phyloP scores from a whole-genome alignment of 2,888 invertebrate species.

The Cheilosia grossa region DNA sequence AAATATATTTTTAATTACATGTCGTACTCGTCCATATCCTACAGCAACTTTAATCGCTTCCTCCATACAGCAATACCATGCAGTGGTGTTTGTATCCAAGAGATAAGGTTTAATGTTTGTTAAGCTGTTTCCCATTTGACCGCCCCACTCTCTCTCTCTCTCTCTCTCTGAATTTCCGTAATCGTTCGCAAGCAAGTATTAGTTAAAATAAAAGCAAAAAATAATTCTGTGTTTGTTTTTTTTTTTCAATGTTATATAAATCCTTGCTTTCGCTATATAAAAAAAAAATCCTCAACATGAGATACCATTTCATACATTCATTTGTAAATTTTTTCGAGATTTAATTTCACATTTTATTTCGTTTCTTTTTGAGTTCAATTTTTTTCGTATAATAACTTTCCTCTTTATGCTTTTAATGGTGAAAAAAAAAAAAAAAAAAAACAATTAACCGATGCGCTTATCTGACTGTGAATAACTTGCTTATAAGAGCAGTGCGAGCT shows the following conservation, averaged over 20 bases:
- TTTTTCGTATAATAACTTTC: conserved; percentile 24
- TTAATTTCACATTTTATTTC: conserved; percentile 18
- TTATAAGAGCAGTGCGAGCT: conserved; percentile 55
- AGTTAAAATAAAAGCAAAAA: background rate
- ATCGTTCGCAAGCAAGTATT: conserved; percentile 5
- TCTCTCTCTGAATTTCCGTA: background rate
- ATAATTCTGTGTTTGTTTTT: background rate
- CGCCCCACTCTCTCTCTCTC: background rate
- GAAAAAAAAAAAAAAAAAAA: conserved; percentile 3
- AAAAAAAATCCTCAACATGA: conserved; percentile 14
- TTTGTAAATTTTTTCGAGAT: conserved; percentile 16
- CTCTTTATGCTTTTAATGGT: conserved; percentile 50
- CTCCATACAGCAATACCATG: too few species aligned
- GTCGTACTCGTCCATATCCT: too few species aligned
- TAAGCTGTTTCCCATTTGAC: background rate
- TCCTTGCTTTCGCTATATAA: conserved; percentile 33
- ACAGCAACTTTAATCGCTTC: too few species aligned
- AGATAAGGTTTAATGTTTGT: background rate
- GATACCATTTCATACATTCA: conserved; percentile 10
- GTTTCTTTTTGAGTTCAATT: background rate
- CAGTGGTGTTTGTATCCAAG: too few species aligned
- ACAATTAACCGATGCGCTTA: conserved; percentile 42
- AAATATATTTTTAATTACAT: too few species aligned
- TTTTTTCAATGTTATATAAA: background rate
- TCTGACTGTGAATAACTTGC: conserved; percentile 69